Conservation (phyloP, 2,113 vertebrate species). For the Raja brachyura region DNA sequence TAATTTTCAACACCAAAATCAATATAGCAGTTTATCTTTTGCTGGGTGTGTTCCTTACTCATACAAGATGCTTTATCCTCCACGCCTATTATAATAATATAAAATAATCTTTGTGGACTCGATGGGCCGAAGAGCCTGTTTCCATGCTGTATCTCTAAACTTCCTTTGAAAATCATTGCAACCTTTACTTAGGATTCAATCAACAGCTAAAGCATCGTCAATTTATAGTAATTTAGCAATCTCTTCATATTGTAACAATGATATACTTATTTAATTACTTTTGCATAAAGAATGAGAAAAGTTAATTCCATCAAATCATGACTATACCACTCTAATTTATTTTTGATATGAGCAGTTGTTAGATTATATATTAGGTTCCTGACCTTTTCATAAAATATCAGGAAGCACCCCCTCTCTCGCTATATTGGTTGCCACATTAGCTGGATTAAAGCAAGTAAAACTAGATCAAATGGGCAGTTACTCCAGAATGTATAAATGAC, state of each 20-base stretch:
- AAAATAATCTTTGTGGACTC: not conserved
- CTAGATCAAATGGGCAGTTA: not conserved
- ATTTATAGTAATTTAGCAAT: not conserved
- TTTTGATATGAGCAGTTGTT: slow-evolving; percentile 56
- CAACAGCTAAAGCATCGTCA: not conserved
- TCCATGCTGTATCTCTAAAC: not conserved
- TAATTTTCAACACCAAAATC: not conserved
- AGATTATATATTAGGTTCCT: slow-evolving; percentile 32
- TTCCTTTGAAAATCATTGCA: slow-evolving; percentile 16
- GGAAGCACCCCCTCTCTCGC: slow-evolving; percentile 60
- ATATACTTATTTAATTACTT: slow-evolving; percentile 43
- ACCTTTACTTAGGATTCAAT: slow-evolving; percentile 1
- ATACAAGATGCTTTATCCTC: not conserved
- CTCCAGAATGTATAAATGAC: too few relatives aligned
- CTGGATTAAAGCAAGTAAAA: not conserved
- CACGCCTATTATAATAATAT: not conserved
- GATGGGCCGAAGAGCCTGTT: not conserved
- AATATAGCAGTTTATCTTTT: not conserved
- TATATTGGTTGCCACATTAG: not conserved
- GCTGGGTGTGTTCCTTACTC: not conserved
- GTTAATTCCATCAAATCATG: slow-evolving; percentile 52
- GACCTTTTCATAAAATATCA: slow-evolving; percentile 52
- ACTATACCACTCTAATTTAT: slow-evolving; percentile 59
- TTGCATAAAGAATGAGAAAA: slow-evolving; percentile 42
- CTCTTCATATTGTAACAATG: not conserved